These are phyloP conservation scores for Chloropsis cyanopogon DNA, from an alignment of 2,113 vertebrate genomes.

Conservation along the genomic window DNA sequence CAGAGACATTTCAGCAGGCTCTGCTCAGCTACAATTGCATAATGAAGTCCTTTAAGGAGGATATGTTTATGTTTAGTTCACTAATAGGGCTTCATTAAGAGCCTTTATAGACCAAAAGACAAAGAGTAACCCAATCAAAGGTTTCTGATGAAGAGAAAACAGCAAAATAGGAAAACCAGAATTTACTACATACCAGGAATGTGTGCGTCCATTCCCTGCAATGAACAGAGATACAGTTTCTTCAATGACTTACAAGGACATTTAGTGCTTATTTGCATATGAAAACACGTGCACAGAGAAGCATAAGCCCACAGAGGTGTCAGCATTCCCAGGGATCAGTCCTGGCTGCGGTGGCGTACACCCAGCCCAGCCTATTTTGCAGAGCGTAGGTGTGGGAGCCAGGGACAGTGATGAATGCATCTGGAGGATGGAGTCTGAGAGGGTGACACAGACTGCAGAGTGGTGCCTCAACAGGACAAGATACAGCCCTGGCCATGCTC, in stretches of 20 bases:
- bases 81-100: conserved; percentile 18
- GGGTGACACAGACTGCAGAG: accelerated
- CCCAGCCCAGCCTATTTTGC: neutral
- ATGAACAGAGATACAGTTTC: neutral
- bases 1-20: neutral
- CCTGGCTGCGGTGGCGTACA: neutral
- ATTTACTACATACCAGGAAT: neutral
- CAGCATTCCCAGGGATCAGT: neutral
- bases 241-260: neutral
- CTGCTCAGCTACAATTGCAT: neutral
- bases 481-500: neutral
- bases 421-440: neutral
- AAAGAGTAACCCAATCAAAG: conserved; percentile 5
- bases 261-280: neutral
- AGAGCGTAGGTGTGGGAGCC: neutral
- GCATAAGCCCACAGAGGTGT: neutral
- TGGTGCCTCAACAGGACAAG: neutral
- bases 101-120: conserved; percentile 2
- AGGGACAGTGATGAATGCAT: neutral
- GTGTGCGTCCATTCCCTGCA: neutral
- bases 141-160: neutral
- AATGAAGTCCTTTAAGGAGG: conserved; percentile 13
- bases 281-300: neutral
- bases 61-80: conserved; percentile 50
- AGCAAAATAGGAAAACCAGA: neutral